Evolutionary conservation across 2,888 invertebrate species (phyloP), one percentile per base, ranked within the genome.

Genomic region (Sinotaia quadrata): DNA sequence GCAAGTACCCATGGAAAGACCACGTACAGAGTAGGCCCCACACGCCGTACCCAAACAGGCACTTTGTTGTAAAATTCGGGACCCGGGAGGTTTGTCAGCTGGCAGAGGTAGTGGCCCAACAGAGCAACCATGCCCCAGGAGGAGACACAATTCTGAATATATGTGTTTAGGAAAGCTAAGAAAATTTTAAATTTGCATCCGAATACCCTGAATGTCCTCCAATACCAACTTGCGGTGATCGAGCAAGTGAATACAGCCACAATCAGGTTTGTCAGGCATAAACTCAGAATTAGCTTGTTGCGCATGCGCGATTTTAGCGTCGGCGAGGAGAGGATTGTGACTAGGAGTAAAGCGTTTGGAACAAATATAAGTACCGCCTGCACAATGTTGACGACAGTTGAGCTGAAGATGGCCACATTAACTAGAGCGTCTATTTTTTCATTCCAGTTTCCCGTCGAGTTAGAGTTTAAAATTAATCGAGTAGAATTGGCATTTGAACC

Each of bases 81-180:
- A 51, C 62, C 62, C 4, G 34, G 34, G 51, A 51, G 51, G 15
- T 29, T 34, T 47, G 36, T 33, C 36, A 62, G 62, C 18, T 51
- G 62, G 34, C 49, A 47, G 24, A 62, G 51, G 51, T 62, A 62
- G 27, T 49, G 34, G 33, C 49, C 10, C 24, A 33, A 24, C 21
- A 62, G 62, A 15, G 36, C 24, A 18, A 51, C 62, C 51, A 62
- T 21, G 7, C 62, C 62, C 62, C 62, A 62, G 34, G 51, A 15
- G 51, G 3, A 51, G 62, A 62, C 31, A 36, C 44, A 62, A 29
- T 51, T 62, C 51, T 62, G 62, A n/a, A 51, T 31, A 29, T 34
- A 62, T 12, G n/a, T 15, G 24, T n/a, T 18, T 2, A 62, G 62
- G 2, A 61, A n/a, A 10, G 47, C 8, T 8, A 21, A 34, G 3